Evolutionary conservation across 1,140 invertebrate genomes (phyloP), one percentile per base, ranked within the genome.

Genomic region (Vollenhovia emeryi): DNA sequence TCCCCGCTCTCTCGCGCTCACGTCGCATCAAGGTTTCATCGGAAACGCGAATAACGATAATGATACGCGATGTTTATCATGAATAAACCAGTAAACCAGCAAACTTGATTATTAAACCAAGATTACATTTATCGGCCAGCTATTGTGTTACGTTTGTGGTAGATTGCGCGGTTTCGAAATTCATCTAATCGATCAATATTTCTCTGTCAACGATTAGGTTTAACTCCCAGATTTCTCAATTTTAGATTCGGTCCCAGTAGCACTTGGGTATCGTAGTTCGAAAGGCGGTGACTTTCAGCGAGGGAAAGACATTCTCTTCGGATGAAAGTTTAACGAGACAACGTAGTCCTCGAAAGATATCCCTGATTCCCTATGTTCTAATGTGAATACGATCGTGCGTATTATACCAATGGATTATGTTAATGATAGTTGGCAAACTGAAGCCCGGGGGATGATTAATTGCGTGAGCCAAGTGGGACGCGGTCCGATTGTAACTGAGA

Each of bases 341-440:
- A 15, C 8, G 8, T 24, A 76, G n/a, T 7, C 1, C 5, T 43
- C n/a, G 66, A 43, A 43, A 45, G 36, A 18, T 71, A 55, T 45
- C 57, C n/a, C 27, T 57, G 36, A 40, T 79, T 79, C 52, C 24
- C 43, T 27, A 45, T 40, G 57, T 66, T 64, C 48, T 73, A 82
- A 73, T 57, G 50, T 33, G 78, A 82, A 71, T 57, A 57, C 48
- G 18, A 43, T 43, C 18, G 36, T 33, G 48, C 78, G 50, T 33
- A 57, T 57, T 82, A 82, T 13, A 30, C 27, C 36, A 57, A 52
- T 71, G 66, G 78, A 71, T 82, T 82, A 82, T 82, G 78, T 82
- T 82, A 82, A 82, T 82, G 78, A 82, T 82, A 82, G 78, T 73
- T 82, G 30, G 66, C 66, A 33, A 82, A 82, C 78, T 82, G 66